Evolutionary conservation across 2,888 invertebrate species (phyloP), one percentile per base, ranked within the genome.

Genomic region (Eristalinus sepulchralis): DNA sequence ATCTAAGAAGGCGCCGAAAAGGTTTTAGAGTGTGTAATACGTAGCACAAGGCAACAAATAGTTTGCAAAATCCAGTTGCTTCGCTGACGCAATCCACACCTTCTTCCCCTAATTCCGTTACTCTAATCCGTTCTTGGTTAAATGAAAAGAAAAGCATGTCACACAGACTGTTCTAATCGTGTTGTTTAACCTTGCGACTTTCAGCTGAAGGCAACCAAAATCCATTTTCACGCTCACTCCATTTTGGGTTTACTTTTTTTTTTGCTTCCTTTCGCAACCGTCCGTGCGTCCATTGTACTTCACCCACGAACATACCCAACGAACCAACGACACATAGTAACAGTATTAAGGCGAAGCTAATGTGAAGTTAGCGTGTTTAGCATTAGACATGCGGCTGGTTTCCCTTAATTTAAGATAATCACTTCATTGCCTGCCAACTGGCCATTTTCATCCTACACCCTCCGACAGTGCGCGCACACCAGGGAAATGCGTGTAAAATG

Each of bases 361-460:
- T 81, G 81, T 59, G 22, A 62, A 59, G 70, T 68, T 70, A 66
- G 82, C 85, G 85, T 86, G 85, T 47, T 62, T 70, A 39, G 27
- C 24, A 24, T 59, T 70, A 57, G 66, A 67, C 78, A 86, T 79
- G 68, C 81, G 55, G 77, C 59, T 36, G 53, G 72, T 63, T 68
- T 59, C 68, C 64, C 64, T 64, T 82, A 70, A 77, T 73, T 82
- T 79, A 62, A 83, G 70, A 75, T 86, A 83, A 86, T 86, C 83
- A 86, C 78, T 78, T 83, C 73, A 83, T 86, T 83, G 83, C 85
- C 83, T 86, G 83, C 75, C 71, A 86, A 82, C 72, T 53, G 59
- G 80, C 72, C 77, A 81, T 86, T 70, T 82, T 82, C 78, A 39
- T 67, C 57, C 60, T 34, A 62, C 33, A 75, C 62, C 63, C 77